Conservation (phyloP, 2,797 vertebrate species). For the Myripristis jacobus region DNA sequence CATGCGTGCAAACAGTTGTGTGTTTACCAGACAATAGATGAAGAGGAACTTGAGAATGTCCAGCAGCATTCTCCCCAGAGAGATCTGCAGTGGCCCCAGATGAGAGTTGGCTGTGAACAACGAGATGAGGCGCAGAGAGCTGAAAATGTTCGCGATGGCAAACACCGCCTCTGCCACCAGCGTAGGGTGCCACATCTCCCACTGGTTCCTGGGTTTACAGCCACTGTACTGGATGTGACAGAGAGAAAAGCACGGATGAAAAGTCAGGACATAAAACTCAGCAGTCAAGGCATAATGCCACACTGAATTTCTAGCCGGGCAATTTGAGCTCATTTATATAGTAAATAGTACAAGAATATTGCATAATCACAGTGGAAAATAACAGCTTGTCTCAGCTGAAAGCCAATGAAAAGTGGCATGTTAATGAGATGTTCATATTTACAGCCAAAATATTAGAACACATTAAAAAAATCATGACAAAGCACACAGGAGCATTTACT, state of each 20-base stretch:
- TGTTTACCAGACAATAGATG: slow-evolving; percentile 93
- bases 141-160: slow-evolving; percentile 98
- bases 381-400: too few species aligned
- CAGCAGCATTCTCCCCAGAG: slow-evolving; percentile 95
- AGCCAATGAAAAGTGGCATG: too few species aligned
- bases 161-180: slow-evolving; percentile 97
- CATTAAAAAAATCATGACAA: too few species aligned
- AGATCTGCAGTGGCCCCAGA: slow-evolving; percentile 97
- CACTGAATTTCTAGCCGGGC: too few species aligned
- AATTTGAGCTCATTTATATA: too few species aligned
- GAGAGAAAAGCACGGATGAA: neutral
- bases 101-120: slow-evolving; percentile 99
- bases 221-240: slow-evolving; percentile 87
- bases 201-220: slow-evolving; percentile 85
- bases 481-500: too few species aligned
- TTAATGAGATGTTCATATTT: too few species aligned
- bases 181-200: slow-evolving; percentile 99
- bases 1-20: neutral
- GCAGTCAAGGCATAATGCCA: too few species aligned
- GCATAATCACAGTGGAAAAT: too few species aligned
- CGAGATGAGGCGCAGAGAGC: slow-evolving; percentile 96
- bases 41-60: slow-evolving; percentile 99
- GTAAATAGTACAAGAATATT: too few species aligned
- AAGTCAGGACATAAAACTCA: slow-evolving; percentile 2
- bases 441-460: too few species aligned